phyloP scores from a whole-genome alignment of 92 coral and sea anemone species.

The Phenganax stokvisi region DNA sequence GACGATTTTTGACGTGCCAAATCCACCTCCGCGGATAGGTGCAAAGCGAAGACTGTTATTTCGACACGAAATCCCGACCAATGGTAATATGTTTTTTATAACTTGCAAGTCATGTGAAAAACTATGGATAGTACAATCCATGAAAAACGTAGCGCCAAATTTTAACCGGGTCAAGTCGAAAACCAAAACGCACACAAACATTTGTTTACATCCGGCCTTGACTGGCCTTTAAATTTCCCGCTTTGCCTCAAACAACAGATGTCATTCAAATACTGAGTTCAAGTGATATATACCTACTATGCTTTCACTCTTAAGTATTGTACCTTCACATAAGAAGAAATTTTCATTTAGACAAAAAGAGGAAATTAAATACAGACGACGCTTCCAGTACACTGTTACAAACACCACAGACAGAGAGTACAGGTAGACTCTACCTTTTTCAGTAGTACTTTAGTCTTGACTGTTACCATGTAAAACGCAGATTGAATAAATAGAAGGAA shows the following conservation, averaged over 20 bases:
- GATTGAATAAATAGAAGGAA: neutral
- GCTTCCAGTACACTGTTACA: conserved; percentile 8
- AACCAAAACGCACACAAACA: neutral
- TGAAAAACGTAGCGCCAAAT: neutral
- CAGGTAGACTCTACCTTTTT: neutral
- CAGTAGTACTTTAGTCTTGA: conserved; percentile 4
- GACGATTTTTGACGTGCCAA: conserved; percentile 19
- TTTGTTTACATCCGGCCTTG: conserved; percentile 12
- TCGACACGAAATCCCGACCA: neutral
- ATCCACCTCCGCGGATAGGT: conserved; percentile 5
- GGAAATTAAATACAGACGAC: neutral
- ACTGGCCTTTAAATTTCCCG: conserved; percentile 5
- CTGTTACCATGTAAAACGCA: neutral
- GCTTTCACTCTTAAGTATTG: neutral
- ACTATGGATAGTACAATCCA: neutral
- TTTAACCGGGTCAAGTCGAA: neutral
- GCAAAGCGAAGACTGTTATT: conserved; percentile 19
- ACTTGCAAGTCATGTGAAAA: neutral
- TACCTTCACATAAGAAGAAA: neutral
- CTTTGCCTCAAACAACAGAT: neutral
- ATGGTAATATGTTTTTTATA: conserved; percentile 9
- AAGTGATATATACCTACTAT: neutral
- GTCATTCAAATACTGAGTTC: neutral
- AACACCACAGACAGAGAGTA: conserved; percentile 2
- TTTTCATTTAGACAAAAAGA: conserved; percentile 6